Evolutionary conservation across 2,113 vertebrate genomes (phyloP).

Genomic region (Podarcis raffonei): DNA sequence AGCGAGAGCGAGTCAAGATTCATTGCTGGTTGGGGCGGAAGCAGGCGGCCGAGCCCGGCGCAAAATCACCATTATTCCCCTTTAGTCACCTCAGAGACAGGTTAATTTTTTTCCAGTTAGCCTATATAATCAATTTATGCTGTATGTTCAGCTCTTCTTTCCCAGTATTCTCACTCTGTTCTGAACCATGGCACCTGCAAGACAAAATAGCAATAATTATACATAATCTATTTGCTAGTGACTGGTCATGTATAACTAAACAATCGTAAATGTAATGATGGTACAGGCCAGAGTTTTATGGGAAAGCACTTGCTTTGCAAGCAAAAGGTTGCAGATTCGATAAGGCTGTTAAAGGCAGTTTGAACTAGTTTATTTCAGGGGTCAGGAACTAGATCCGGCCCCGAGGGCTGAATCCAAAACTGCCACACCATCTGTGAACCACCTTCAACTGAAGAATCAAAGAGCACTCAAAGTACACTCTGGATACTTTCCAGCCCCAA

Average conservation of each 20-base stretch:
- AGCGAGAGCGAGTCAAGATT: constrained; percentile 99
- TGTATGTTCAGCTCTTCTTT: constrained; percentile 79
- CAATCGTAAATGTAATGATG: neutral
- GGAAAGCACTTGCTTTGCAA: no score
- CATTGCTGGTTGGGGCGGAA: constrained; percentile 99
- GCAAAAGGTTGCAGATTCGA: no score
- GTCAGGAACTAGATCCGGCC: no score
- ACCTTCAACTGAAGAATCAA: no score
- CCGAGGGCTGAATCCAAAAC: no score
- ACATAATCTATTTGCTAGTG: neutral
- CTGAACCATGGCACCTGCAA: constrained; percentile 91
- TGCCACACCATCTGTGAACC: no score
- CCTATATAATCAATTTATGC: constrained; percentile 79
- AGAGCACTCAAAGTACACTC: no score
- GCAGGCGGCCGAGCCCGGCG: constrained; percentile 99
- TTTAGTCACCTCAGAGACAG: constrained; percentile 99
- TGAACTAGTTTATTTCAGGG: no score
- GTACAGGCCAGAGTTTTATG: no score
- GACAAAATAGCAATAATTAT: constrained; percentile 11
- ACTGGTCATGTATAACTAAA: neutral
- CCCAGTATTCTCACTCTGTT: constrained; percentile 80
- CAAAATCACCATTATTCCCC: constrained; percentile 99
- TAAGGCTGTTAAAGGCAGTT: no score
- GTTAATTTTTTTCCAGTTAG: constrained; percentile 91
- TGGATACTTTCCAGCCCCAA: no score